Evolutionary conservation across 1,140 invertebrate genomes (phyloP).

Genomic region (Drosophila ambigua): DNA sequence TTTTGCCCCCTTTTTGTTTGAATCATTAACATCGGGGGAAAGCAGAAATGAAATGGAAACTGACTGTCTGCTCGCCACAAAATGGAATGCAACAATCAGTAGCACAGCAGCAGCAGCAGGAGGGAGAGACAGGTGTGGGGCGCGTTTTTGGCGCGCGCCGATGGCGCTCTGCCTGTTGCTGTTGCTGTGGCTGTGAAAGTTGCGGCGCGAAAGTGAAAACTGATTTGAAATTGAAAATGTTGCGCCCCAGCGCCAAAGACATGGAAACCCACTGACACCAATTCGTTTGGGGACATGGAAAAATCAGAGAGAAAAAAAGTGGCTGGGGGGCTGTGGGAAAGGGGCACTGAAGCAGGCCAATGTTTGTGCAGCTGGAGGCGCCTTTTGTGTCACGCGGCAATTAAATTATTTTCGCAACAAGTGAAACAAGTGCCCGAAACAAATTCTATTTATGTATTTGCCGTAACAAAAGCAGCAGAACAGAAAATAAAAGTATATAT

Average conservation of each 20-base stretch:
- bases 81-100: conserved; percentile 25
- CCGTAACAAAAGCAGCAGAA: conserved; percentile 38
- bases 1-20: not conserved
- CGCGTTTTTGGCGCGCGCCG: not conserved
- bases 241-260: conserved; percentile 29
- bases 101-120: not conserved
- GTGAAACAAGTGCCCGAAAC: conserved; percentile 42
- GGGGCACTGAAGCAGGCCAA: not conserved
- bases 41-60: conserved; percentile 40
- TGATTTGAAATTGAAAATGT: conserved; percentile 54
- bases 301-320: conserved; percentile 5
- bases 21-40: conserved; percentile 15
- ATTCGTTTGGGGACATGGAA: conserved; percentile 24
- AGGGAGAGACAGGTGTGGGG: not conserved
- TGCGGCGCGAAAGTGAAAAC: conserved; percentile 70
- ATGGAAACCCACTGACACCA: conserved; percentile 68
- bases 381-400: conserved; percentile 45
- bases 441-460: conserved; percentile 66
- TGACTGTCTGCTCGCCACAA: conserved; percentile 14
- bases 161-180: conserved; percentile 1
- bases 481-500: conserved; percentile 10
- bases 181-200: conserved; percentile 54
- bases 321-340: not conserved
- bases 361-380: conserved; percentile 52
- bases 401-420: conserved; percentile 57